Evolutionary conservation across 2,888 invertebrate genomes (phyloP).

Genomic region (Cheilosia impressa): DNA sequence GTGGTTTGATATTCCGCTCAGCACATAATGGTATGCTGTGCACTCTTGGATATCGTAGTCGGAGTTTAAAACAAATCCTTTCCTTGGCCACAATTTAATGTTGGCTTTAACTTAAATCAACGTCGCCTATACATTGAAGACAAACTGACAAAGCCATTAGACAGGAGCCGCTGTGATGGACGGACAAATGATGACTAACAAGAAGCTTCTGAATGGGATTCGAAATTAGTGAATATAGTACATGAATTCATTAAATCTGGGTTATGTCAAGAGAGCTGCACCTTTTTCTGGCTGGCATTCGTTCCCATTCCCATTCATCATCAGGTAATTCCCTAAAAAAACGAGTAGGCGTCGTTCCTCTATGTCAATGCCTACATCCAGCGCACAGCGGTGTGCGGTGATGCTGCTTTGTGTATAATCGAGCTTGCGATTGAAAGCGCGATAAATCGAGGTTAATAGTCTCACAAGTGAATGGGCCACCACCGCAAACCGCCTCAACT

Average conservation of each 20-base stretch:
- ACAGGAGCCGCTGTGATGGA: slow-evolving; percentile 7
- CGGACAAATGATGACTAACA: slow-evolving; percentile 51
- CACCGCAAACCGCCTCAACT: slow-evolving; percentile 49
- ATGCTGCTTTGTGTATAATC: slow-evolving; percentile 38
- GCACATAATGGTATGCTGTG: slow-evolving; percentile 33
- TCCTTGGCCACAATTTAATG: slow-evolving; percentile 4
- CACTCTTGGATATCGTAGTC: slow-evolving; percentile 19
- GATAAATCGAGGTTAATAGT: slow-evolving; percentile 71
- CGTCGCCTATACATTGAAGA: slow-evolving; percentile 31
- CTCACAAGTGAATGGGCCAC: slow-evolving; percentile 60
- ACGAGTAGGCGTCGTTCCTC: slow-evolving; percentile 19
- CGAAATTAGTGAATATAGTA: slow-evolving; percentile 18
- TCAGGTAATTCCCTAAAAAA: slow-evolving; percentile 20
- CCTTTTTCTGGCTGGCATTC: slow-evolving; percentile 23
- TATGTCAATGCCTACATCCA: neutral
- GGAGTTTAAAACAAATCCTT: too few relatives aligned
- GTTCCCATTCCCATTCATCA: slow-evolving; percentile 57
- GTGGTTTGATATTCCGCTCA: slow-evolving; percentile 2
- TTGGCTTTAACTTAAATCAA: slow-evolving; percentile 26
- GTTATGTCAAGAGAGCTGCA: slow-evolving; percentile 62
- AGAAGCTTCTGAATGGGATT: slow-evolving; percentile 27
- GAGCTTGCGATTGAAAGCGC: slow-evolving; percentile 63
- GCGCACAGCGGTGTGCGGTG: neutral
- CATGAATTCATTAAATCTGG: slow-evolving; percentile 36
- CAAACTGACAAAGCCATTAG: slow-evolving; percentile 39